phyloP scores from a whole-genome alignment of 2,797 vertebrate genomes.

The Hippopotamyrus pictus region DNA sequence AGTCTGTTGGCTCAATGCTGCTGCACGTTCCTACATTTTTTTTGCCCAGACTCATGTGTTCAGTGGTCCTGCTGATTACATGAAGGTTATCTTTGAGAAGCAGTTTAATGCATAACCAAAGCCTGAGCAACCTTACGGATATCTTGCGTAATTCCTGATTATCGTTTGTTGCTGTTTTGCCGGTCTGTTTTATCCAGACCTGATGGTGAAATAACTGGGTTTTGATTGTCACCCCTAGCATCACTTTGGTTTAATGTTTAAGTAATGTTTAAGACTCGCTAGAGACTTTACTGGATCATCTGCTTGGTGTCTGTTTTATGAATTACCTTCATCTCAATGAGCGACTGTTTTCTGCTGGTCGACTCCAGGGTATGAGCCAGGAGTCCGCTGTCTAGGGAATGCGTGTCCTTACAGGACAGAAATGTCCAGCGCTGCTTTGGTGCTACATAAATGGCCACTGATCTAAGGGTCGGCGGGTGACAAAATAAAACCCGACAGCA shows the following conservation, averaged over 20 bases:
- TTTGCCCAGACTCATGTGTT: not conserved
- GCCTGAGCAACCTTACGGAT: not conserved
- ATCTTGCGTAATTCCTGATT: not conserved
- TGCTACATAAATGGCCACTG: not conserved
- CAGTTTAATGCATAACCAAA: not conserved
- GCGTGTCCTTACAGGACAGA: not conserved
- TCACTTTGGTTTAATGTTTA: not conserved
- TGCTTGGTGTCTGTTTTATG: not conserved
- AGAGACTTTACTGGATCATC: not conserved
- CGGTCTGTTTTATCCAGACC: not conserved
- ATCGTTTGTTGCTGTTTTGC: not conserved
- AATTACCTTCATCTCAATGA: not conserved
- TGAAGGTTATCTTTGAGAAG: not conserved
- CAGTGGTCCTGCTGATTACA: not conserved
- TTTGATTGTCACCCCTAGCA: not conserved
- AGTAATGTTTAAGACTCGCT: not conserved
- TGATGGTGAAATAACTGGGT: not conserved
- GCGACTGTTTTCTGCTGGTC: not conserved
- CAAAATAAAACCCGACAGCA: not conserved
- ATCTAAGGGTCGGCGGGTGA: not conserved
- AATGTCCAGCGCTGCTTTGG: not conserved
- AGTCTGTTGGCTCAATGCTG: not conserved
- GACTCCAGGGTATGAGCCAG: not conserved
- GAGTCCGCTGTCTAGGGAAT: not conserved
- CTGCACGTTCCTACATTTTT: not conserved